These are phyloP conservation scores for Tursiops truncatus DNA, from an alignment of 2,113 vertebrate species.

Conservation along the genomic window DNA sequence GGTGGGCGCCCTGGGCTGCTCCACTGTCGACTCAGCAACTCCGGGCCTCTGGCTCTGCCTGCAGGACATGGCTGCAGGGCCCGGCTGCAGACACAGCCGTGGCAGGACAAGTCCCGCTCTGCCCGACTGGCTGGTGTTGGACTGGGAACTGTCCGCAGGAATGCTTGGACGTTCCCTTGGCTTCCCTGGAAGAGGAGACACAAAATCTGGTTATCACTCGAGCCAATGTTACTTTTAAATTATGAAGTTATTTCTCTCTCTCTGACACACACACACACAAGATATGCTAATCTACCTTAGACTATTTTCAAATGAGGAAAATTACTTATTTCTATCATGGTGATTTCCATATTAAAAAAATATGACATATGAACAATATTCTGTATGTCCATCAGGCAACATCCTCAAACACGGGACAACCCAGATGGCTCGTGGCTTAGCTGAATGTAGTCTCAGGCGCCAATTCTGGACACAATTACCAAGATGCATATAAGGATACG, in stretches of 20 bases:
- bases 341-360: neutral
- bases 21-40: neutral
- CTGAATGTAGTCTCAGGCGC: neutral
- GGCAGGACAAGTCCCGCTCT: slow-evolving; percentile 33
- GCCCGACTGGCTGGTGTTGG: slow-evolving; percentile 57
- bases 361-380: neutral
- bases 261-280: neutral
- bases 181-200: slow-evolving; percentile 71
- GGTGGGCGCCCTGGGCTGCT: slow-evolving; percentile 20
- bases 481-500: rapidly evolving
- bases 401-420: neutral
- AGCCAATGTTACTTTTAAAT: neutral
- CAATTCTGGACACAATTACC: rapidly evolving
- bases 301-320: neutral
- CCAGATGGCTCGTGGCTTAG: rapidly evolving
- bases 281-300: rapidly evolving
- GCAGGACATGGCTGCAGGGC: slow-evolving; percentile 46
- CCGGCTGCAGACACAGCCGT: slow-evolving; percentile 29
- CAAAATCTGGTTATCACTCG: neutral
- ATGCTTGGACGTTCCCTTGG: slow-evolving; percentile 58
- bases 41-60: neutral
- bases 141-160: slow-evolving; percentile 72
- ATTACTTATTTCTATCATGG: neutral
- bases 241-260: too few relatives aligned
- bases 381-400: neutral